Conservation (phyloP, 2,888 invertebrate species). For the Caenorhabditis sulstoni region DNA sequence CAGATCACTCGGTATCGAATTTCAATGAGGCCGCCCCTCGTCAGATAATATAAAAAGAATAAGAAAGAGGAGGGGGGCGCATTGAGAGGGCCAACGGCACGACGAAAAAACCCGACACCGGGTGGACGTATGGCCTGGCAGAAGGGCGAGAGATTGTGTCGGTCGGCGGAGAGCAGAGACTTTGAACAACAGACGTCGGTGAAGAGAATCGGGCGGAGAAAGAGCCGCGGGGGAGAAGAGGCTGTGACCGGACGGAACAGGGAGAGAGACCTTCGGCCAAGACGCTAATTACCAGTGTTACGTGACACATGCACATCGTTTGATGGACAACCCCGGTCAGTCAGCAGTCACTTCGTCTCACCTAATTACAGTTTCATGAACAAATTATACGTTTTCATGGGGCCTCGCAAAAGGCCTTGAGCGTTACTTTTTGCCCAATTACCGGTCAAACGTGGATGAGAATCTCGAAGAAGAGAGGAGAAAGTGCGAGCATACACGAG, state of each 20-base stretch:
- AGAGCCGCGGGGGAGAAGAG: slow-evolving; percentile 11
- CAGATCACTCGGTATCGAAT: slow-evolving; percentile 21
- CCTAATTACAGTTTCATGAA: slow-evolving; percentile 57
- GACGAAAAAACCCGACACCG: slow-evolving; percentile 36
- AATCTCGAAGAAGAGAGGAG: too few relatives aligned
- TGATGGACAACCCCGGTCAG: slow-evolving; percentile 48
- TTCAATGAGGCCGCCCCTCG: slow-evolving; percentile 42
- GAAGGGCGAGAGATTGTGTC: slow-evolving; percentile 30
- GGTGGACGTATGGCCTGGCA: slow-evolving; percentile 23
- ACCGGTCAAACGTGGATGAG: neutral
- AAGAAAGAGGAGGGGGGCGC: slow-evolving; percentile 1
- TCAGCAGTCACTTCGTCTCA: slow-evolving; percentile 22
- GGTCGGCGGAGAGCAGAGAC: slow-evolving; percentile 6
- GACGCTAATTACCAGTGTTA: slow-evolving; percentile 54
- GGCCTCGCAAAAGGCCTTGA: slow-evolving; percentile 15
- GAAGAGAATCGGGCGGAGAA: slow-evolving; percentile 20
- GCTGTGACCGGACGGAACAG: slow-evolving; percentile 54
- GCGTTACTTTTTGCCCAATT: slow-evolving; percentile 21
- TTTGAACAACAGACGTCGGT: slow-evolving; percentile 34
- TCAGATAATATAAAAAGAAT: slow-evolving; percentile 24
- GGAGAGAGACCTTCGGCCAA: slow-evolving; percentile 19
- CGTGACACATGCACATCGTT: slow-evolving; percentile 55
- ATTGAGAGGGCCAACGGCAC: slow-evolving; percentile 35
- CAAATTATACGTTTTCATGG: slow-evolving; percentile 51
- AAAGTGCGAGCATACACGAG: neutral